phyloP scores from a whole-genome alignment of 2,113 vertebrate genomes.

The Sylvia atricapilla region DNA sequence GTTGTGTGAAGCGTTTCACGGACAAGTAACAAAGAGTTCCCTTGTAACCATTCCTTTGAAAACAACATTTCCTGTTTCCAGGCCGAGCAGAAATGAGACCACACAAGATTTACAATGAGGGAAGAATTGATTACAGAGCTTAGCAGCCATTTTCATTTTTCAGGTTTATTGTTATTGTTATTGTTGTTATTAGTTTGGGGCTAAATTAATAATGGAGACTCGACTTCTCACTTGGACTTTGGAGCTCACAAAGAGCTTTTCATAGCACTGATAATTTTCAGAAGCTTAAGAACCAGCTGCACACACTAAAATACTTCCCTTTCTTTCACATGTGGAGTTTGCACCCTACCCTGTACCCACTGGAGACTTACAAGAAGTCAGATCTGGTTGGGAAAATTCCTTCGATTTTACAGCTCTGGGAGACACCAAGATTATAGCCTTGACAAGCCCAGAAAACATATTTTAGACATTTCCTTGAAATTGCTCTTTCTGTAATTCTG shows the following conservation, averaged over 20 bases:
- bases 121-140: slow-evolving; percentile 63
- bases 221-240: background rate
- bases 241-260: slow-evolving; percentile 56
- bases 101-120: slow-evolving; percentile 68
- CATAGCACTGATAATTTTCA: slow-evolving; percentile 17
- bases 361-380: background rate
- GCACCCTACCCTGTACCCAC: background rate
- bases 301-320: background rate
- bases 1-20: background rate
- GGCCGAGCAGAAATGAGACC: slow-evolving; percentile 42
- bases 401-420: slow-evolving; percentile 4
- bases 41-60: slow-evolving; percentile 59
- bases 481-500: background rate
- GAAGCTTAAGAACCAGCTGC: background rate
- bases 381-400: background rate
- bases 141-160: slow-evolving; percentile 53
- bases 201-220: slow-evolving; percentile 4
- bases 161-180: slow-evolving; percentile 47
- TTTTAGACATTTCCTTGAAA: slow-evolving; percentile 23
- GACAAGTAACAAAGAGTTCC: slow-evolving; percentile 53
- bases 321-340: background rate
- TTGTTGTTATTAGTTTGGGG: slow-evolving; percentile 37
- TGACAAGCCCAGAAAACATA: background rate
- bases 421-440: slow-evolving; percentile 19
- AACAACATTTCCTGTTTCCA: slow-evolving; percentile 54